Conservation (phyloP, 1,140 invertebrate genomes). For the Caenorhabditis latens region DNA sequence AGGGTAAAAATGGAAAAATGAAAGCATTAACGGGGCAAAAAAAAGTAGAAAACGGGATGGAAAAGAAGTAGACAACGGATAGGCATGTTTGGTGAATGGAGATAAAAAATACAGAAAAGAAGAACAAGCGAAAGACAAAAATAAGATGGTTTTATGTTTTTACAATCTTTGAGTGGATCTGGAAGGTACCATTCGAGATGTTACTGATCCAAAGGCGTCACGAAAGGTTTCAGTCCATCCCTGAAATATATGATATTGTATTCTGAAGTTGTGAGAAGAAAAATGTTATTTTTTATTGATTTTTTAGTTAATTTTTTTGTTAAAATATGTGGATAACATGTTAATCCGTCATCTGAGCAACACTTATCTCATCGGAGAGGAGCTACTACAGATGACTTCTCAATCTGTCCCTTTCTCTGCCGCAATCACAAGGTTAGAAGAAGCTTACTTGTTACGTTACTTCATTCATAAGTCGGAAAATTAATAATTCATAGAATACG, state of each 20-base stretch:
- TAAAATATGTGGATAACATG: slow-evolving; percentile 15
- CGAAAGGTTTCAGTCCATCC: slow-evolving; percentile 62
- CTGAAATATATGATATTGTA: slow-evolving; percentile 49
- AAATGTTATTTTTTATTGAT: not conserved
- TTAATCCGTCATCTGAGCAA: not conserved
- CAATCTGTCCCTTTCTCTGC: not conserved
- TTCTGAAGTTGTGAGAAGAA: not conserved
- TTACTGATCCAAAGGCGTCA: slow-evolving; percentile 55
- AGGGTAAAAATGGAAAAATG: not conserved
- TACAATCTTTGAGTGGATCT: slow-evolving; percentile 42
- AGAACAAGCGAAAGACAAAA: not conserved
- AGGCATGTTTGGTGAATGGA: not conserved
- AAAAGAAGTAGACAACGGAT: not conserved
- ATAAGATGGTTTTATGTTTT: not conserved
- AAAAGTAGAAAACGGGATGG: not conserved
- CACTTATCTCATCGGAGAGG: too few species aligned
- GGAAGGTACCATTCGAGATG: slow-evolving; percentile 51
- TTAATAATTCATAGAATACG: slow-evolving; percentile 32
- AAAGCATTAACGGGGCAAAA: slow-evolving; percentile 15
- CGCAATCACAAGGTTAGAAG: slow-evolving; percentile 32
- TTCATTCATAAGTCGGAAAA: slow-evolving; percentile 20
- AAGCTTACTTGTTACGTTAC: slow-evolving; percentile 25
- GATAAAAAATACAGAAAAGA: slow-evolving; percentile 19
- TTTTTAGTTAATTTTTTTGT: not conserved
- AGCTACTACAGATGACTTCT: not conserved